Base-by-base conservation (phyloP, 2,113 vertebrate species). In the Malurus alboscapulatus region DNA sequence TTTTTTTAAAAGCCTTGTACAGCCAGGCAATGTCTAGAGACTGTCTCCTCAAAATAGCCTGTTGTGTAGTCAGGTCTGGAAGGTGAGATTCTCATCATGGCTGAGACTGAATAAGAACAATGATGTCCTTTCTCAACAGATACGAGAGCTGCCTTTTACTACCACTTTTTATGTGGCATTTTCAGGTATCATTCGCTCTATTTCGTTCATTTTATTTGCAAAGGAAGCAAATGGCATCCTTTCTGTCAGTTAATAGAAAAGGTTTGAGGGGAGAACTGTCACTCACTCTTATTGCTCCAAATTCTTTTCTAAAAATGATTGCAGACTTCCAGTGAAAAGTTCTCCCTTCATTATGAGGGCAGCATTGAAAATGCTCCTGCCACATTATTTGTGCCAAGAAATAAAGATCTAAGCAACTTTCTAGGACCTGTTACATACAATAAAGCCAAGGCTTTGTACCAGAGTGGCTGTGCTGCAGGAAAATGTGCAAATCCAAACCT, bases 381-480 rank as follows among this genome's bases (percentile, higher is more conserved):
- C 82, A 90, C 48, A 4, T 95, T 94, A 96, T 95, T 96, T 95
- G 93, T 88, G 76, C 72, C 82, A 84, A 90, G 95, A 94, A 95
- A 80, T 84, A 84, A 94, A 90, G 87, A 95, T 84, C 78, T 90
- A 81, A 94, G 87, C 62, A 84, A 93, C 76, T 94, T 93, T 84
- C 87, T 84, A 86, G 94, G 91, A 91, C 67, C 83, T 88, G 57
- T 74, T 90, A 80, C 57, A 86, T 38, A 91, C 61, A 95, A 84
- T 75, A 93, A 90, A 94, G 53, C 18, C 63, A 86, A 29, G 29
- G 68, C 75, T 94, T 92, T 80, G 51, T 80, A 80, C 44, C 62
- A 58, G 72, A 40, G 63, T 55, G 58, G 59, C 75, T 92, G 36
- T 55, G 44, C 87, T 69, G 67, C 53, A 82, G 62, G 74, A 80